Evolutionary conservation across 2,113 vertebrate genomes (phyloP), one percentile per base, ranked within the genome.

Genomic region (Gymnarchus niloticus): DNA sequence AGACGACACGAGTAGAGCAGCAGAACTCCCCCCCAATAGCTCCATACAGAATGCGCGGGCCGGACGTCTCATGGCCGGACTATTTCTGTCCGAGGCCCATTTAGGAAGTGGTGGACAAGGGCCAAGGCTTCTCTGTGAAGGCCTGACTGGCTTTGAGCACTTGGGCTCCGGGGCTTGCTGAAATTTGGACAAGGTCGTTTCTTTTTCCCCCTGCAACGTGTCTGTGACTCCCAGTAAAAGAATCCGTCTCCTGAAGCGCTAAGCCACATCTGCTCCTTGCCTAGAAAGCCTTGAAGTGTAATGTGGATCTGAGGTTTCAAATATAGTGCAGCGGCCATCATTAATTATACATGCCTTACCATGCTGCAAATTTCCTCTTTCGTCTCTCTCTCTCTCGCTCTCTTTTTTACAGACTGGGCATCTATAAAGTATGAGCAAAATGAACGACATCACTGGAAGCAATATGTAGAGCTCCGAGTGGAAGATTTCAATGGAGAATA

Each of bases 261-360:
- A 90, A 89, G 90, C 25, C 65, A 51, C 69, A 92, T 91, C 90
- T 92, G 89, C 91, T 91, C 86, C 92, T 89, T 94, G 92, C 89
- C 91, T 91, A 93, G 89, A 91, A 92, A 95, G 94, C 92, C 92
- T 93, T 94, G 91, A 94, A 95, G 89, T 90, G 90, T 90, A 90
- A 88, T 88, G 83, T 49, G 8, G 84, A 92, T 92, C 88, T 92
- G 89, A 91, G 92, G 93, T 94, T 93, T 91, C 91, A 93, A 93
- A 95, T 94, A 93, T 94, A 95, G 93, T 93, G 93, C 93, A 92
- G 93, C 93, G 92, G 83, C 92, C 91, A 92, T 94, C 94, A 95
- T 95, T 94, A 92, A 95, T 95, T 95, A 95, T 95, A 93, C 93
- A 95, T 95, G 93, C 91, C 91, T 90, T 90, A 92, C 88, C 25